These are phyloP conservation scores for Calyptommatus sinebrachiatus DNA, from an alignment of 2,113 vertebrate genomes.

Conservation along the genomic window DNA sequence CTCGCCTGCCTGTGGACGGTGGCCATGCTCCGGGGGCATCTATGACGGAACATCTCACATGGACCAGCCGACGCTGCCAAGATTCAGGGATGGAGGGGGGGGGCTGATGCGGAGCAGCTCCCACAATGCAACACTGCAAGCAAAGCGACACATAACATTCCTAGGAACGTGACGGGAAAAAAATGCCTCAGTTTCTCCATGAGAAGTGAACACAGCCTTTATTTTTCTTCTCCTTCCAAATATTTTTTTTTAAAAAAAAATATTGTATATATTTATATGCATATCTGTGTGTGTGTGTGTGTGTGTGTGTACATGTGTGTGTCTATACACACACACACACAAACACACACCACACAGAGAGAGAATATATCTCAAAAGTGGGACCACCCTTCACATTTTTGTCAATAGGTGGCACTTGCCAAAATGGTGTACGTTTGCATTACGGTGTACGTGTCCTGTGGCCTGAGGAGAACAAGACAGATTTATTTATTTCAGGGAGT, in stretches of 20 bases:
- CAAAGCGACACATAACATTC: constrained; percentile 46
- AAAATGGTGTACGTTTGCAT: too few species aligned
- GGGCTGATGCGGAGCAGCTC: neutral
- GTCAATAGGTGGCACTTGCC: too few species aligned
- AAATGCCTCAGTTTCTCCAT: constrained; percentile 61
- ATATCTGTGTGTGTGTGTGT: too few species aligned
- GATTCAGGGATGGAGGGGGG: constrained; percentile 17
- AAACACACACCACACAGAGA: too few species aligned
- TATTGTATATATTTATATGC: neutral
- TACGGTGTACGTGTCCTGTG: too few species aligned
- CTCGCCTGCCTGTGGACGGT: constrained; percentile 68
- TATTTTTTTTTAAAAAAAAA: neutral
- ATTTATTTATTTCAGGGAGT: too few species aligned
- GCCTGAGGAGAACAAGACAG: too few species aligned
- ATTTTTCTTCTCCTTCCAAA: constrained; percentile 20
- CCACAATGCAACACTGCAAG: neutral
- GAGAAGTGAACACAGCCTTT: constrained; percentile 51
- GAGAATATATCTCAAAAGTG: too few species aligned
- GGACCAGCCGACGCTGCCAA: fast-evolving
- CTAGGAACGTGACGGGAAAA: constrained; percentile 39
- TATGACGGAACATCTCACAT: constrained; percentile 65
- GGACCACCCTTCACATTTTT: too few species aligned
- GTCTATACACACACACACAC: too few species aligned
- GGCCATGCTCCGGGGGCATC: constrained; percentile 51
- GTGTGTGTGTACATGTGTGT: too few species aligned